Base-by-base conservation (phyloP, 2,888 invertebrate genomes). In the Dryobotodes eremita region DNA sequence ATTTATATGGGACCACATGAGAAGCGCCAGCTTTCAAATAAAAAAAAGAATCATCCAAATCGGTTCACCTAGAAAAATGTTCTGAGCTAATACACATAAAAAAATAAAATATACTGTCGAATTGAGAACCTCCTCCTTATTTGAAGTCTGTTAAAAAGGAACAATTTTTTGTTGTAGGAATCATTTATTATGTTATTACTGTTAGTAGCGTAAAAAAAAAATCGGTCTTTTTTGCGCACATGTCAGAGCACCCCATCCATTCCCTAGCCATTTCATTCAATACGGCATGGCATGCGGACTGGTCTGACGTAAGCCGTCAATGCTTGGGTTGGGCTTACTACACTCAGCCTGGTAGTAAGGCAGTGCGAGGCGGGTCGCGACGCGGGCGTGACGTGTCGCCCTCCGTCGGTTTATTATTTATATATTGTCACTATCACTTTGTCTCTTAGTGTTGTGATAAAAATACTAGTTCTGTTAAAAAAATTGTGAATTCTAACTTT, bases 221-320 rank as follows among this genome's bases (percentile, higher is more conserved):
- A n/a, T 79, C n/a, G 65, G 53, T 70, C 1, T 42, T 59, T 78
- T 79, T 71, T 72, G 75, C 84, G 81, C 84, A 71, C 69, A 78
- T 75, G 71, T 78, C 78, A 83, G 81, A 80, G 77, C 74, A 87
- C 88, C 91, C 83, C 86, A 87, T 86, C 87, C 87, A 83, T 85
- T 89, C 85, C 85, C 89, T 87, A 88, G 80, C 83, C 86, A 89
- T 91, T 95, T 94, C 96, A 96, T 96, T 96, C 95, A 96, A 95
- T 94, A 93, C 91, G 83, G 85, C 88, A 91, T 91, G 83, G 85
- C 88, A 91, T 91, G 88, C 92, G 90, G 93, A 92, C 92, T 92
- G 87, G 89, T 93, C 92, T 96, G 95, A 95, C 95, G 95, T 95
- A 93, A 93, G 93, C 93, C 92, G 91, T 93, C 93, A 95, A 94